Conservation (phyloP, 2,888 invertebrate genomes). For the Caenorhabditis sulstoni region DNA sequence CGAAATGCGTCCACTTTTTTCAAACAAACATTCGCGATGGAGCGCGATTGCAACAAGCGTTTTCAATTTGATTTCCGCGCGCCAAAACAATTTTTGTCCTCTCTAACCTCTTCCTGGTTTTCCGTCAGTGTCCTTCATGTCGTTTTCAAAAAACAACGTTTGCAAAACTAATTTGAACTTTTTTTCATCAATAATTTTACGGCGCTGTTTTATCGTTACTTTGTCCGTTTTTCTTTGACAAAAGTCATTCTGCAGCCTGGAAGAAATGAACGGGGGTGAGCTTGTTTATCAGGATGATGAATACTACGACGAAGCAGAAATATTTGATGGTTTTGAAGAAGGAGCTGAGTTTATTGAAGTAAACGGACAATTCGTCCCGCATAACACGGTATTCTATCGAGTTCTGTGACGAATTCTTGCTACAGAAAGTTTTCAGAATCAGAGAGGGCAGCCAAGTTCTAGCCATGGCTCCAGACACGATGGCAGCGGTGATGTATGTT, state of each 20-base stretch:
- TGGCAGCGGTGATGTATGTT: constrained; percentile 2
- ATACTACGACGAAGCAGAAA: constrained; percentile 50
- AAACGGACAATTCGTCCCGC: constrained; percentile 41
- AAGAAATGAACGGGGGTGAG: constrained; percentile 35
- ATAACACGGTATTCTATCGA: constrained; percentile 25
- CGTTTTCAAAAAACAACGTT: background rate
- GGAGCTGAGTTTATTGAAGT: constrained; percentile 48
- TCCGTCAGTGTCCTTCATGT: too few species aligned
- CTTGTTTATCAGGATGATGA: constrained; percentile 52
- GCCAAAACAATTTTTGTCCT: constrained; percentile 27
- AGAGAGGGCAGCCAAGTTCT: constrained; percentile 13
- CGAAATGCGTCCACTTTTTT: constrained; percentile 9
- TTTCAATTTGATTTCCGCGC: constrained; percentile 11
- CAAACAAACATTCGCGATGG: constrained; percentile 33
- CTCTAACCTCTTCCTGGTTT: too few species aligned
- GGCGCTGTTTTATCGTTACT: background rate
- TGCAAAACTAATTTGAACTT: background rate
- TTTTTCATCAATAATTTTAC: background rate
- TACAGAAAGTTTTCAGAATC: constrained; percentile 20
- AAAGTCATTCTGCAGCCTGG: background rate
- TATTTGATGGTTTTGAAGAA: constrained; percentile 44
- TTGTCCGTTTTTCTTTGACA: background rate
- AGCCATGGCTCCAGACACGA: background rate
- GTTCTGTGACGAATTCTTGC: background rate
- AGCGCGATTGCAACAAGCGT: constrained; percentile 30